phyloP scores from a whole-genome alignment of 1,140 invertebrate species.

The Dendrolimus kikuchii region DNA sequence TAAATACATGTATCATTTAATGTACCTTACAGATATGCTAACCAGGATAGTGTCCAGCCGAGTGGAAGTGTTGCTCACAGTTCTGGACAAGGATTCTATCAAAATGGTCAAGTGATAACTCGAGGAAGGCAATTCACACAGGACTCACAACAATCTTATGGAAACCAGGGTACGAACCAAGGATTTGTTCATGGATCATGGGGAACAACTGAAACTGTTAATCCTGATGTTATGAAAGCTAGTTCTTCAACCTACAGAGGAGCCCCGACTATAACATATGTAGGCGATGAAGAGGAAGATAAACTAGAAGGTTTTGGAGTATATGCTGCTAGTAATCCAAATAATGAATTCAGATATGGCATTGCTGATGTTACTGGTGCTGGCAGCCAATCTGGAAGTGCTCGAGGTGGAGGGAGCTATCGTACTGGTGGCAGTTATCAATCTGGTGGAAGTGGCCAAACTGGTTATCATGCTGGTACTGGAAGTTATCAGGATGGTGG shows the following conservation, averaged over 20 bases:
- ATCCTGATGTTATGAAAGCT: slow-evolving; percentile 57
- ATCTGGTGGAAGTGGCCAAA: slow-evolving; percentile 16
- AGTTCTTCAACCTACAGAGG: slow-evolving; percentile 55
- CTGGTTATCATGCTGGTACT: slow-evolving; percentile 14
- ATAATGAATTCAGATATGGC: slow-evolving; percentile 54
- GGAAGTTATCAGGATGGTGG: slow-evolving; percentile 23
- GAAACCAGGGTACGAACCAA: slow-evolving; percentile 13
- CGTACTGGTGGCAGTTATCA: slow-evolving; percentile 9
- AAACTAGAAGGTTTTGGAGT: slow-evolving; percentile 47
- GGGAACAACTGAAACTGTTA: slow-evolving; percentile 67
- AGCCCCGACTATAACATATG: slow-evolving; percentile 33
- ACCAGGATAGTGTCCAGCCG: slow-evolving; percentile 20
- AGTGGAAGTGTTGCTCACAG: slow-evolving; percentile 11
- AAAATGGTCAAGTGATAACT: too few relatives aligned
- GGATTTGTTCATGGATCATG: slow-evolving; percentile 48
- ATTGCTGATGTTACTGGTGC: slow-evolving; percentile 43
- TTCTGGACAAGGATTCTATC: slow-evolving; percentile 5
- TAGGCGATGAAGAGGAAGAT: slow-evolving; percentile 53
- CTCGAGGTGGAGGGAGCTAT: neutral
- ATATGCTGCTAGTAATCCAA: slow-evolving; percentile 43
- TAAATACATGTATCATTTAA: neutral
- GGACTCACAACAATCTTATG: too few relatives aligned
- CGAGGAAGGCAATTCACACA: too few relatives aligned
- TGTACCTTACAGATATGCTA: slow-evolving; percentile 26
- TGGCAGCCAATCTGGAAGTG: slow-evolving; percentile 9